Percentiles rank a stretch among this genome's conserved stretches.
Evolutionary conservation across 2,797 vertebrate species (phyloP).

Genomic region (Melopsittacus undulatus): DNA sequence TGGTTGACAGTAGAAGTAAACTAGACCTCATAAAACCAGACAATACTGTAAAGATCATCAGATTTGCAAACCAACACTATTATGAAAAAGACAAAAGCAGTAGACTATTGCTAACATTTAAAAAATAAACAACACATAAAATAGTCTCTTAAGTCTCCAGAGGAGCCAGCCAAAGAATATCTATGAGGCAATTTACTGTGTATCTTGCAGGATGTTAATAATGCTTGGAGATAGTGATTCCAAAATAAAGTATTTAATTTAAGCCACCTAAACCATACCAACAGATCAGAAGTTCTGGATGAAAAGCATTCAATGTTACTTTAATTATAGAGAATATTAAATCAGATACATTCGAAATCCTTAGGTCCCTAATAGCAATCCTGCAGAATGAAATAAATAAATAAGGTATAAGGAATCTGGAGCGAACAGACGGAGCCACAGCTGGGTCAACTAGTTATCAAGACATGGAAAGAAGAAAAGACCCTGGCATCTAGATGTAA

Average conservation of each 20-base stretch:
- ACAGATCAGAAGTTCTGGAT: background rate
- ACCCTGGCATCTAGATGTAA: background rate
- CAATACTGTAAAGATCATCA: conserved; percentile 26
- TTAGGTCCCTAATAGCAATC: background rate
- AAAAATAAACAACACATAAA: conserved; percentile 29
- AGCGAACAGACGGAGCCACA: background rate
- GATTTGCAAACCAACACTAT: conserved; percentile 24
- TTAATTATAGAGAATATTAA: background rate
- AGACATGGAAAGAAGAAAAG: background rate
- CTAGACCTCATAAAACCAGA: conserved; percentile 30
- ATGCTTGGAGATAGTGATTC: background rate
- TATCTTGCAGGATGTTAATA: conserved; percentile 40
- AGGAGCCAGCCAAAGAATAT: conserved; percentile 39
- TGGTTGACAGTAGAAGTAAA: conserved; percentile 51
- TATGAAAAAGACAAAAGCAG: conserved; percentile 42
- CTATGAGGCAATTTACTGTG: background rate
- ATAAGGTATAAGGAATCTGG: background rate
- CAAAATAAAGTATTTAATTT: conserved; percentile 5
- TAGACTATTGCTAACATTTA: conserved; percentile 5
- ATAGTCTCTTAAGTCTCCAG: conserved; percentile 1
- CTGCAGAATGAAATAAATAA: background rate
- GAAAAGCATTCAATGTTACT: background rate
- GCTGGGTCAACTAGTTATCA: conserved; percentile 1
- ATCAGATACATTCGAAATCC: background rate
- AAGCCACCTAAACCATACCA: background rate